Conservation (phyloP, 2,888 invertebrate species). For the Ormyrus nitidulus region DNA sequence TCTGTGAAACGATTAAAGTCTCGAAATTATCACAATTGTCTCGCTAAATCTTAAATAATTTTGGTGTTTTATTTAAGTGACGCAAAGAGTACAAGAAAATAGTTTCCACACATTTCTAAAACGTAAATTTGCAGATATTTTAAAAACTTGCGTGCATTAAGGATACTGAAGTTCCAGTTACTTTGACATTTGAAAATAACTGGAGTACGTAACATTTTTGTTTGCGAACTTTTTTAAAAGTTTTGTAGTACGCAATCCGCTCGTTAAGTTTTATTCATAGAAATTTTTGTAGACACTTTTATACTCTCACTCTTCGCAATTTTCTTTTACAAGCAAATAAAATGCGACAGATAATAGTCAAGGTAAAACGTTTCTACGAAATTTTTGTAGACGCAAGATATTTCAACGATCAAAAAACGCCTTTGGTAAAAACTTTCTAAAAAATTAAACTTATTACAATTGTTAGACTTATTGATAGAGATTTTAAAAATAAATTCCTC, state of each 20-base stretch:
- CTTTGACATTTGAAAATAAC: constrained; percentile 41
- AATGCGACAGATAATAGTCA: background rate
- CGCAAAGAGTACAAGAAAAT: too few relatives aligned
- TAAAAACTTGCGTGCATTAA: constrained; percentile 22
- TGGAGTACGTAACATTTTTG: constrained; percentile 29
- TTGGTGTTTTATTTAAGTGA: too few relatives aligned
- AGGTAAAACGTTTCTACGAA: too few relatives aligned
- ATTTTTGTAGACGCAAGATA: too few relatives aligned
- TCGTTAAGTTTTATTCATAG: constrained; percentile 40
- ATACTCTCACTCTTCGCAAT: background rate
- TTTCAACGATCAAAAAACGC: too few relatives aligned
- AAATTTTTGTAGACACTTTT: constrained; percentile 18
- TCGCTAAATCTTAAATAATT: too few relatives aligned
- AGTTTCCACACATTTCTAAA: background rate
- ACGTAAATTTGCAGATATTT: background rate
- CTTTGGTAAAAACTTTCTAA: too few relatives aligned
- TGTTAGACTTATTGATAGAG: too few relatives aligned
- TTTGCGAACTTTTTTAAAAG: constrained; percentile 26
- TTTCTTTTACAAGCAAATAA: constrained; percentile 3
- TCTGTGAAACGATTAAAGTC: too few relatives aligned
- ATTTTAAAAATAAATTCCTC: too few relatives aligned
- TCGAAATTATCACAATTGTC: too few relatives aligned
- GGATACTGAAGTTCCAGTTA: constrained; percentile 7
- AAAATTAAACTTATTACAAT: too few relatives aligned
- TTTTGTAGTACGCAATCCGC: constrained; percentile 8